Evolutionary conservation across 2,113 vertebrate genomes (phyloP).

Genomic region (Solea solea): DNA sequence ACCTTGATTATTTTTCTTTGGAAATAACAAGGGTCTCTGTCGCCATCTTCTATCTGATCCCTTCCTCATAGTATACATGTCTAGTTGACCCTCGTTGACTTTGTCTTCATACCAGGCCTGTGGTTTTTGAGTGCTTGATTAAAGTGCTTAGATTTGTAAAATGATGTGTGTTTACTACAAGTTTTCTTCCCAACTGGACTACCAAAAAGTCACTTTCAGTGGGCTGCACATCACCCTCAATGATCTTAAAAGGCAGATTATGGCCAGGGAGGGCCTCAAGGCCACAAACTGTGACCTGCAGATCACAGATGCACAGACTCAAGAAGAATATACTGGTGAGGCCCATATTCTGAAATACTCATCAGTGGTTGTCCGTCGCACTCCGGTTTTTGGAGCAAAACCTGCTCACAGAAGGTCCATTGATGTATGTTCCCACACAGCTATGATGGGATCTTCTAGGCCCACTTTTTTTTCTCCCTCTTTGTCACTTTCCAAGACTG

Average conservation of each 20-base stretch:
- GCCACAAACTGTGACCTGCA: slow-evolving; percentile 97
- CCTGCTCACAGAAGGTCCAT: slow-evolving; percentile 93
- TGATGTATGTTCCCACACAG: slow-evolving; percentile 79
- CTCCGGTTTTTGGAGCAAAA: slow-evolving; percentile 96
- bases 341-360: slow-evolving; percentile 98
- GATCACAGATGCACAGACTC: slow-evolving; percentile 98
- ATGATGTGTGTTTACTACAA: slow-evolving; percentile 99
- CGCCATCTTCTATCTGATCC: too few species aligned
- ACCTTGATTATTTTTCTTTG: too few species aligned
- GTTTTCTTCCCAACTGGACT: slow-evolving; percentile 98
- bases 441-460: slow-evolving; percentile 97
- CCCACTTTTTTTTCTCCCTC: slow-evolving; percentile 98
- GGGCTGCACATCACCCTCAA: slow-evolving; percentile 95
- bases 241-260: slow-evolving; percentile 97
- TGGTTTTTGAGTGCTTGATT: too few species aligned
- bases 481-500: slow-evolving; percentile 98
- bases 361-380: slow-evolving; percentile 96
- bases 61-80: too few species aligned
- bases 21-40: too few species aligned
- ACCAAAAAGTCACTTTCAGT: slow-evolving; percentile 98
- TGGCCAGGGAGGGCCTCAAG: slow-evolving; percentile 96
- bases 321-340: slow-evolving; percentile 97
- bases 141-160: slow-evolving; percentile 39
- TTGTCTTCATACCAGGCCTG: too few species aligned
- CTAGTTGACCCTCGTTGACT: too few species aligned